Base-by-base conservation (phyloP, 2,888 invertebrate genomes). In the Aelia acuminata region DNA sequence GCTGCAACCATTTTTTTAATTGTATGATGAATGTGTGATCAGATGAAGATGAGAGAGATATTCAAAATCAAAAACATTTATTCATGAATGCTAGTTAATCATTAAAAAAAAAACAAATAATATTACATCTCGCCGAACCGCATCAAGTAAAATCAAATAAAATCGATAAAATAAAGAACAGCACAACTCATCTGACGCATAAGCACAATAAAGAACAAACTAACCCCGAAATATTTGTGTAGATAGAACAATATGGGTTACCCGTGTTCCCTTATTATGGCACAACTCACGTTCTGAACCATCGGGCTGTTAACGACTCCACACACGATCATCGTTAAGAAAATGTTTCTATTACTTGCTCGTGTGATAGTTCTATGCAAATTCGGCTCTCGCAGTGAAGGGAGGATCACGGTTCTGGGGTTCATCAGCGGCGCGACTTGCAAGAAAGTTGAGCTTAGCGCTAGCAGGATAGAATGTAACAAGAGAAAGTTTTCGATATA, bases 311-410 rank as follows among this genome's bases (percentile, higher is more conserved):
- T 70, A 70, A 70, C 63, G 63, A 70, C 63, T 70, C 35, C 31
- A 35, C 63, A 43, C 80, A 80, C 80, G 80, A 80, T 47, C 35
- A 47, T 80, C 80, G 80, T 80, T 80, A 80, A 47, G 39, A 80
- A 80, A 80, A 80, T 80, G 80, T 80, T 80, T 80, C 80, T 80
- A 80, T 80, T 80, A 80, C 43, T 80, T 80, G 43, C 80, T 80
- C 80, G 80, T 80, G 80, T 15, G 43, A 80, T 39, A 13, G 80
- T 47, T 43, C 39, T 80, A 80, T 80, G 80, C 80, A 80, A 80
- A 80, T 80, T 80, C 13, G 43, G 80, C 43, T 47, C 43, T 39
- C 20, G 13, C 43, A 4, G 80, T 80, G 80, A 80, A 80, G 80
- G 80, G 80, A 80, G 13, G 43, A 80, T 80, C 80, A 80, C 80